A percentile compares a stretch with the other conserved stretches of the same genome.
Evolutionary conservation across 2,113 vertebrate genomes (phyloP).

Genomic region (Brachionichthys hirsutus): DNA sequence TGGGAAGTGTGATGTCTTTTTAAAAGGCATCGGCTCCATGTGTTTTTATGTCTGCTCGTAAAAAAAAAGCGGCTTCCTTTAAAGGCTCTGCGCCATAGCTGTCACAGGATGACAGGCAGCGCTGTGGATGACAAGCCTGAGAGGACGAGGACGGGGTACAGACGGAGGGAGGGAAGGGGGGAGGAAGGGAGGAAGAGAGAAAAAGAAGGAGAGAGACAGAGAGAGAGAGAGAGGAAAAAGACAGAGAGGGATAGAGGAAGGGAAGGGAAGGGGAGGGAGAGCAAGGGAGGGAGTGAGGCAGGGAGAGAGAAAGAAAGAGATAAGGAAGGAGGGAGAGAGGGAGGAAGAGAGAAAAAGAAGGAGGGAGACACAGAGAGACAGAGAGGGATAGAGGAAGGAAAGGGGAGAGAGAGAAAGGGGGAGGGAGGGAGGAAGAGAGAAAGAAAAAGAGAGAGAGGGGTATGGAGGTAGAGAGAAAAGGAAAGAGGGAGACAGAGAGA

Average conservation of each 20-base stretch:
- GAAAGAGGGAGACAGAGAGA: not conserved
- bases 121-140: constrained; percentile 12
- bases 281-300: no score
- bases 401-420: no score
- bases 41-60: constrained; percentile 60
- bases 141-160: not conserved
- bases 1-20: constrained; percentile 54
- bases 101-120: constrained; percentile 37
- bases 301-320: no score
- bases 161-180: constrained; percentile 2
- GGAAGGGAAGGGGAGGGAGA: no score
- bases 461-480: no score
- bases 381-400: no score
- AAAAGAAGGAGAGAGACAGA: not conserved
- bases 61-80: constrained; percentile 55
- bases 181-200: no score
- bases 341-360: not conserved
- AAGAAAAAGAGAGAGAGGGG: no score
- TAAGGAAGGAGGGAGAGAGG: no score
- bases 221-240: no score
- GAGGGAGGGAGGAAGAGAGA: no score
- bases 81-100: constrained; percentile 34
- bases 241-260: no score
- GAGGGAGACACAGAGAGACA: not conserved
- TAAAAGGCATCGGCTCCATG: constrained; percentile 53